Base-by-base conservation (phyloP, 2,113 vertebrate genomes). In the Phalacrocorax pelagicus region DNA sequence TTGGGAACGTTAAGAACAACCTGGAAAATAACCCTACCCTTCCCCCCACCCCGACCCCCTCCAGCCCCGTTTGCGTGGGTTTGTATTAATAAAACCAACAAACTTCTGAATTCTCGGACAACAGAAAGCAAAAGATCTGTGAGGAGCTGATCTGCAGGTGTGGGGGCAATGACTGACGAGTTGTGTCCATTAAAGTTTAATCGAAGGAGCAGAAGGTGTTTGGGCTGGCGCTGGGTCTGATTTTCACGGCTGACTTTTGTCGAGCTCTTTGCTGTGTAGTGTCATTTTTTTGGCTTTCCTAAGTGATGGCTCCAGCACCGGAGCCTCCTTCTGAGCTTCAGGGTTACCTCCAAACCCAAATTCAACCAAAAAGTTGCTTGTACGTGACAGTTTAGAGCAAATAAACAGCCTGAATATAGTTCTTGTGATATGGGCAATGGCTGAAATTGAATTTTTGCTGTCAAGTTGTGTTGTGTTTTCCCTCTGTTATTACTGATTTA, bases 381-480 rank as follows among this genome's bases (percentile, higher is more conserved):
- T 20, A 2, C 0, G 1, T 16, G 61, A 4, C 21, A 27, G 29
- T 34, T 46, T 5, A 3, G n/a, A 40, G 9, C 51, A 32, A n/a
- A 36, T 15, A 9, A 47, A 3, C 5, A 58, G 6, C 65, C 29
- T 5, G 2, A 38, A 22, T 36, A 1, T 1, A 1, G 5, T 5
- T 46, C 32, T 11, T 38, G 74, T 11, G 38, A 34, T 18, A 3
- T 2, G 5, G 46, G 11, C 38, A 5, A 4, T 5, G 36, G 57
- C 34, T 71, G 47, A 23, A 55, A 27, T 2, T 2, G 3, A 24
- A 54, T 80, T 85, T 40, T 36, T 11, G 4, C 24, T 12, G 18
- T 91, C 63, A 32, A 44, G 34, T 34, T 15, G 17, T 4, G 7
- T 46, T 71, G 87, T 49, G 2, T 79, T 87, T n/a, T 27, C 92